phyloP scores from a whole-genome alignment of 1,140 invertebrate species.

The Drosophila tropicalis region DNA sequence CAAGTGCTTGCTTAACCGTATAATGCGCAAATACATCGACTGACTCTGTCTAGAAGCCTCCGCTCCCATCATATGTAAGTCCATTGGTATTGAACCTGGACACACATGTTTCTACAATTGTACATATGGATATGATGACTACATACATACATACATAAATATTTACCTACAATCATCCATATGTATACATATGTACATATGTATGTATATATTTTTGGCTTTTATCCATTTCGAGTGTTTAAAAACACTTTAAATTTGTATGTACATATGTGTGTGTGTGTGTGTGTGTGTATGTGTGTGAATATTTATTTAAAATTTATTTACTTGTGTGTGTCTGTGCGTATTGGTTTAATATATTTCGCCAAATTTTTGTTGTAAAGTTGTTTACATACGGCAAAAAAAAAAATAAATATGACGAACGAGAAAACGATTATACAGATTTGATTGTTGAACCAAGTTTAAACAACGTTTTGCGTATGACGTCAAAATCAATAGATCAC shows the following conservation, averaged over 20 bases:
- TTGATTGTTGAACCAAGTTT: slow-evolving; percentile 5
- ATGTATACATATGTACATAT: no score
- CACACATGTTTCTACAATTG: slow-evolving; percentile 15
- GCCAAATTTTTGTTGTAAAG: neutral
- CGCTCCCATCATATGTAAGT: neutral
- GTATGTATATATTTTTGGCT: slow-evolving; percentile 20
- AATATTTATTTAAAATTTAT: neutral
- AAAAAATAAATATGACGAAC: neutral
- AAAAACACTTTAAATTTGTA: slow-evolving; percentile 12
- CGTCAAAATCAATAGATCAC: neutral
- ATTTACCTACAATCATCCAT: no score
- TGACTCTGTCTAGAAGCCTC: no score
- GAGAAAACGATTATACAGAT: neutral
- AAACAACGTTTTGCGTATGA: neutral
- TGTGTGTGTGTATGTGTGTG: neutral
- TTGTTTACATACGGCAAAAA: neutral
- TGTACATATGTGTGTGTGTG: neutral
- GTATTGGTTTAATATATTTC: neutral
- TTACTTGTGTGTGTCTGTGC: neutral
- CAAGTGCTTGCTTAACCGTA: neutral
- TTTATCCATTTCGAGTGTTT: slow-evolving; percentile 19
- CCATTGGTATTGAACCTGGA: slow-evolving; percentile 3
- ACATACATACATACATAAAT: slow-evolving; percentile 4
- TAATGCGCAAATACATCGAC: neutral
- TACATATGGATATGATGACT: slow-evolving; percentile 1